Conservation (phyloP, 2,113 vertebrate genomes). For the Dicentrarchus labrax region DNA sequence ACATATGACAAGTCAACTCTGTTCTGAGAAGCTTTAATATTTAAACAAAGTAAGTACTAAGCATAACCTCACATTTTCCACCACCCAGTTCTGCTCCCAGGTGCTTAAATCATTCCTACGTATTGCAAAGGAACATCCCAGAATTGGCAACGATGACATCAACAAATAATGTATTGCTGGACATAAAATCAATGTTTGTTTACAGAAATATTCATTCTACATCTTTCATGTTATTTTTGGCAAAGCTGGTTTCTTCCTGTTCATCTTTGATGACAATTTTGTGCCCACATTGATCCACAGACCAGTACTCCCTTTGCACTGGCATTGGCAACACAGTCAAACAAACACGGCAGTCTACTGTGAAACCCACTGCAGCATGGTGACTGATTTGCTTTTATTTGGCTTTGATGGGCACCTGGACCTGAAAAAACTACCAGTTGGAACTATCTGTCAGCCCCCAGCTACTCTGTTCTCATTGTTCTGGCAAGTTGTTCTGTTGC, state of each 20-base stretch:
- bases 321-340: constrained; percentile 35
- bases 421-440: constrained; percentile 55
- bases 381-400: constrained; percentile 47
- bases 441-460: constrained; percentile 68
- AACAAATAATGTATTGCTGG: not conserved
- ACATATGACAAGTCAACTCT: not conserved
- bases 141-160: not conserved
- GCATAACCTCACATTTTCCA: not conserved
- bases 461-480: constrained; percentile 61
- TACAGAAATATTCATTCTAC: not conserved
- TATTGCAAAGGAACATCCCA: not conserved
- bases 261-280: constrained; percentile 46
- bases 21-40: not conserved
- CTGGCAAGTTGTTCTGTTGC: constrained; percentile 40
- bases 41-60: not conserved
- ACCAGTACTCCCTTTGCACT: constrained; percentile 3
- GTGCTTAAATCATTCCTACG: not conserved
- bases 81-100: not conserved
- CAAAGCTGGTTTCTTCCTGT: not conserved
- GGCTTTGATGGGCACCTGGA: constrained; percentile 59
- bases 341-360: constrained; percentile 32
- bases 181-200: not conserved
- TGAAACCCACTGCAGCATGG: constrained; percentile 37
- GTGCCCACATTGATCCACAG: constrained; percentile 41
- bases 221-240: constrained; percentile 7